Conservation (phyloP, 2,113 vertebrate species). For the Lycaon pictus region DNA sequence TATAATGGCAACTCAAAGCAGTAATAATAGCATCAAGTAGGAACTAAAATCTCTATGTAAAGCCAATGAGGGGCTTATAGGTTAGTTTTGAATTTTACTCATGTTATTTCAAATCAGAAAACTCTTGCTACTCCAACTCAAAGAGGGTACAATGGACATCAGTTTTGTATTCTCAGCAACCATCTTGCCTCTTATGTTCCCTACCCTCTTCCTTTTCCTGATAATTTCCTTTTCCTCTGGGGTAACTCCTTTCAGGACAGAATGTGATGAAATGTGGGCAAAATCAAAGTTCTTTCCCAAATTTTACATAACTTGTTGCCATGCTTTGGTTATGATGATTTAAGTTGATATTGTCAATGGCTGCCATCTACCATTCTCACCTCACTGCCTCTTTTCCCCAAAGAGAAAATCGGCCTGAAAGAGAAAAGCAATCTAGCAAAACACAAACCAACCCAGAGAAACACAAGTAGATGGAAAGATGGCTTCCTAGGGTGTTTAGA, state of each 20-base stretch:
- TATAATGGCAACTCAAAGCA: constrained; percentile 55
- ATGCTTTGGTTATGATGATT: not conserved
- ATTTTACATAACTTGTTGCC: not conserved
- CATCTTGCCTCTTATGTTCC: not conserved
- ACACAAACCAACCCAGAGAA: not conserved
- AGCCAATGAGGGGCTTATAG: constrained; percentile 15
- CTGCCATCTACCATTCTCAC: not conserved
- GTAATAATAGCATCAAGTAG: not conserved
- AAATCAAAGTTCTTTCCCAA: constrained; percentile 40
- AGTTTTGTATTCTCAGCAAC: not conserved
- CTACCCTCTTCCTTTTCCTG: not conserved
- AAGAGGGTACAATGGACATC: not conserved
- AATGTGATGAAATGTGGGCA: not conserved
- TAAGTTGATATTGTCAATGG: not conserved
- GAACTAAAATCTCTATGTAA: constrained; percentile 30
- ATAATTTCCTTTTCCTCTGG: not conserved
- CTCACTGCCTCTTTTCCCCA: not conserved
- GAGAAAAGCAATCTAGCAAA: not conserved
- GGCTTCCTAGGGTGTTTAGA: not conserved
- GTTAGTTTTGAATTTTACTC: constrained; percentile 54
- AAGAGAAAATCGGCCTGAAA: not conserved
- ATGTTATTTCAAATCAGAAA: not conserved
- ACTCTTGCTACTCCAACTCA: constrained; percentile 8
- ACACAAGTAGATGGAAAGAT: not conserved
- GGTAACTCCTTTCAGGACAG: not conserved